Evolutionary conservation across 2,113 vertebrate species (phyloP).

Genomic region (Tretioscincus oriximinensis): DNA sequence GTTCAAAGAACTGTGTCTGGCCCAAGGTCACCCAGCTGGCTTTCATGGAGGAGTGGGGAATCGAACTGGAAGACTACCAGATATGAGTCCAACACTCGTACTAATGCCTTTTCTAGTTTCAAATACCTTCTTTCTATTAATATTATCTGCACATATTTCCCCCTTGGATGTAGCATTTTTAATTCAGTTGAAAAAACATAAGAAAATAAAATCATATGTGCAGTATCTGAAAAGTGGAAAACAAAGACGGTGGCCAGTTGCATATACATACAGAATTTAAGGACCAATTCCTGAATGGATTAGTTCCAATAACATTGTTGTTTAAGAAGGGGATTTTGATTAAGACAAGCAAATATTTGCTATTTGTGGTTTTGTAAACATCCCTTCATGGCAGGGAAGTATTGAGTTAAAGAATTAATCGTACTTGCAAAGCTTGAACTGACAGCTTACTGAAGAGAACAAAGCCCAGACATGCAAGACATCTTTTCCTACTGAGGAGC

Average conservation of each 20-base stretch:
- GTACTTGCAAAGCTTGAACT: conserved; percentile 36
- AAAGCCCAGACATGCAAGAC: background rate
- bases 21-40: too few species aligned
- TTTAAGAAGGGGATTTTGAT: background rate
- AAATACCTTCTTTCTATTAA: background rate
- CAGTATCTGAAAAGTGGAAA: background rate
- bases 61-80: too few species aligned
- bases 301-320: background rate
- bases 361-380: conserved; percentile 41
- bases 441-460: conserved; percentile 23
- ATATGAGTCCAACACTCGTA: too few species aligned
- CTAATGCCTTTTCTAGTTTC: background rate
- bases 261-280: background rate
- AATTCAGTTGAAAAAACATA: background rate
- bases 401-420: conserved; percentile 46
- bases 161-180: background rate
- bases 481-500: background rate
- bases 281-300: conserved; percentile 7
- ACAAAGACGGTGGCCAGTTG: background rate
- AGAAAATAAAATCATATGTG: background rate
- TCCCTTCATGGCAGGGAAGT: conserved; percentile 33
- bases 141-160: background rate
- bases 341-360: conserved; percentile 32
- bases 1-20: too few species aligned
- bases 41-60: too few species aligned